A percentile compares a stretch with the other conserved stretches of the same genome.
phyloP scores from a whole-genome alignment of 2,113 vertebrate species.

The Polyodon spathula region DNA sequence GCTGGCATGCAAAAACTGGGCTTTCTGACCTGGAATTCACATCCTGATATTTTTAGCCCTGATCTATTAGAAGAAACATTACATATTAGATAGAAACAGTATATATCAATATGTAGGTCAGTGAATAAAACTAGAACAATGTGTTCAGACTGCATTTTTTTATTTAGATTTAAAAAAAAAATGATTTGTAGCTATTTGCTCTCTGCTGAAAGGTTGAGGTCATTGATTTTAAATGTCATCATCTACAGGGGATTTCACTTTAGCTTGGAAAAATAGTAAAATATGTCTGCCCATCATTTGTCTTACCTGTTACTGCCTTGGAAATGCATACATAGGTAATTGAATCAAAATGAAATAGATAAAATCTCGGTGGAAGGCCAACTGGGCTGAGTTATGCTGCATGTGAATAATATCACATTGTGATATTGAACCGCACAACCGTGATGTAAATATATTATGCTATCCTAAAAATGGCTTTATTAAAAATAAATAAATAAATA shows the following conservation, averaged over 20 bases:
- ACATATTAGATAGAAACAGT: no score
- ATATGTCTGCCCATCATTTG: neutral
- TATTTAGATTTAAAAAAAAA: no score
- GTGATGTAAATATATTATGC: constrained; percentile 46
- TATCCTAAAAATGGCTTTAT: constrained; percentile 54
- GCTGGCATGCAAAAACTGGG: constrained; percentile 10
- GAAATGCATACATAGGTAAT: no score
- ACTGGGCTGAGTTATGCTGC: constrained; percentile 17
- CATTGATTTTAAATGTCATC: constrained; percentile 3
- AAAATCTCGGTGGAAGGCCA: constrained; percentile 12
- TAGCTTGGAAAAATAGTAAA: no score
- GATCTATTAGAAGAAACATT: constrained; percentile 16
- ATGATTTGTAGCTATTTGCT: neutral
- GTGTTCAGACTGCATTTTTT: no score
- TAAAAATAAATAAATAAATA: constrained; percentile 45
- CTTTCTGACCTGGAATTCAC: neutral
- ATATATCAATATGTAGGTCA: constrained; percentile 17
- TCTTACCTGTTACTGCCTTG: neutral
- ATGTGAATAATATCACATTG: constrained; percentile 35
- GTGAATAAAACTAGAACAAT: constrained; percentile 7
- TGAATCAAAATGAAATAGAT: constrained; percentile 2
- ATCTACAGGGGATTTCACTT: neutral
- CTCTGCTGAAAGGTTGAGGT: neutral
- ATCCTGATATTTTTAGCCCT: constrained; percentile 1
- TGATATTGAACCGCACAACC: constrained; percentile 42